Evolutionary conservation across 2,797 vertebrate genomes (phyloP).

Genomic region (Limosa lapponica): DNA sequence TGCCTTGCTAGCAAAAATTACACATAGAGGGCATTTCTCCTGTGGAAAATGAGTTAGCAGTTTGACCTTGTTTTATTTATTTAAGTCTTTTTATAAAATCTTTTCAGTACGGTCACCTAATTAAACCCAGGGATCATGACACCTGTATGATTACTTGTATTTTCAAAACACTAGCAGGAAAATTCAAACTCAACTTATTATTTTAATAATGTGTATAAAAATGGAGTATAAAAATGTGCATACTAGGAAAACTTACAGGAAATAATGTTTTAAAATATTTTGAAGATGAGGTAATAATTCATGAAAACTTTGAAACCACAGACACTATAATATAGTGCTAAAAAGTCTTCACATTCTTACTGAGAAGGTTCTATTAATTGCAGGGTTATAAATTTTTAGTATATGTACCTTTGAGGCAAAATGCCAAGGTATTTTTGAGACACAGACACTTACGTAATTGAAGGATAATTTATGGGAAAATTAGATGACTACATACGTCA

Average conservation of each 20-base stretch:
- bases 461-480: neutral
- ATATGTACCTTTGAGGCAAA: neutral
- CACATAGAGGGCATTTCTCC: neutral
- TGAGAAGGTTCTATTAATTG: neutral
- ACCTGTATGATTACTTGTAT: neutral
- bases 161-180: constrained; percentile 28
- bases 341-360: neutral
- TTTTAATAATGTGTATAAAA: neutral
- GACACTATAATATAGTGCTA: fast-evolving
- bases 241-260: neutral
- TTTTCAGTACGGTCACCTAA: constrained; percentile 17
- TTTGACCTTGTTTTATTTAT: constrained; percentile 45
- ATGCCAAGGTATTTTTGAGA: neutral
- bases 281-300: neutral
- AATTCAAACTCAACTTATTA: neutral
- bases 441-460: fast-evolving
- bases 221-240: neutral
- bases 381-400: neutral
- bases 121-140: constrained; percentile 20
- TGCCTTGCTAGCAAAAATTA: constrained; percentile 6
- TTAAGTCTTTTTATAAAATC: neutral
- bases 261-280: neutral
- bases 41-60: neutral
- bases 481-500: neutral
- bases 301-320: neutral